phyloP scores from a whole-genome alignment of 2,797 vertebrate species.

The Schizopygopsis malacanthus region DNA sequence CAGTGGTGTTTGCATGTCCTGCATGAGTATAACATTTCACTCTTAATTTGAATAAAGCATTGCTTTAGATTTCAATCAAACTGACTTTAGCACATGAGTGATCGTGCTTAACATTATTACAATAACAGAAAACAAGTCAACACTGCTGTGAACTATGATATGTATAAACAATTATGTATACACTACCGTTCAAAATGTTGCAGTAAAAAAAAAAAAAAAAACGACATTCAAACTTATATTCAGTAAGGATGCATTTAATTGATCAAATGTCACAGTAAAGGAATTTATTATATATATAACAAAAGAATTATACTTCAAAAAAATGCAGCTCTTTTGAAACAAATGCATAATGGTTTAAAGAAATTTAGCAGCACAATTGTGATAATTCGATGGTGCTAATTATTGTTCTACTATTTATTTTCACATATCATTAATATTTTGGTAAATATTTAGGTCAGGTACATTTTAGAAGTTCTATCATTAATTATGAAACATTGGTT shows the following conservation, averaged over 20 bases:
- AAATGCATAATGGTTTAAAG: too few species aligned
- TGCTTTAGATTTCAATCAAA: conserved; percentile 1
- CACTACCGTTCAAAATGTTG: too few species aligned
- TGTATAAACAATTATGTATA: too few species aligned
- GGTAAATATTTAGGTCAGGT: too few species aligned
- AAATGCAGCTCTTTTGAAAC: neutral
- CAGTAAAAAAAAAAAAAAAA: neutral
- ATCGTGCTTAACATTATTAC: neutral
- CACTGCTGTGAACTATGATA: too few species aligned
- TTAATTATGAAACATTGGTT: too few species aligned
- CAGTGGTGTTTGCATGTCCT: neutral
- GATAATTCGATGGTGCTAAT: too few species aligned
- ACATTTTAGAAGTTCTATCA: too few species aligned
- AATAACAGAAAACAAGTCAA: neutral
- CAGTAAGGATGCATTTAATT: neutral
- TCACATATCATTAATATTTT: too few species aligned
- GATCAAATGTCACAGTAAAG: neutral
- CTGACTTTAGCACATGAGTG: neutral
- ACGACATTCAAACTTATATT: neutral
- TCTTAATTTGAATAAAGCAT: neutral
- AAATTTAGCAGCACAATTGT: too few species aligned
- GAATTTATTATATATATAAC: neutral
- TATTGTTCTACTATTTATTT: too few species aligned
- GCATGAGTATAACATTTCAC: neutral
- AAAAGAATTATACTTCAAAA: neutral